A percentile compares a stretch with the other conserved stretches of the same genome.
phyloP scores from a whole-genome alignment of 2,113 vertebrate genomes.

The Hippocampus abdominalis region DNA sequence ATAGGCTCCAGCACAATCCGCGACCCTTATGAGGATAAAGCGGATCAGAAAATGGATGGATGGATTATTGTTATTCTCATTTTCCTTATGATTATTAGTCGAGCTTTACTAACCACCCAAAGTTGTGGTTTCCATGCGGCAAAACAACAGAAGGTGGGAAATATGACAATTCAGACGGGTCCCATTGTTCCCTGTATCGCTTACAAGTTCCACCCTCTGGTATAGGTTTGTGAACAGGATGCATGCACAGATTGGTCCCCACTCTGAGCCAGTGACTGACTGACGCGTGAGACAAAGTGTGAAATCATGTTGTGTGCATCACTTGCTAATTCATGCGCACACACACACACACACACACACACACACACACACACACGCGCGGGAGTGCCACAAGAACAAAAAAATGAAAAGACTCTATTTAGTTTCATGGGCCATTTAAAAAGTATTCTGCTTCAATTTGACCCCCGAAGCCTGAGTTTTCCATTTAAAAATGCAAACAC shows the following conservation, averaged over 20 bases:
- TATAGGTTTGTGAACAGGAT: constrained; percentile 49
- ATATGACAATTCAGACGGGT: constrained; percentile 12
- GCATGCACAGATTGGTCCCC: constrained; percentile 49
- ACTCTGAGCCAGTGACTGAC: constrained; percentile 29
- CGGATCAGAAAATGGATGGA: too few relatives aligned
- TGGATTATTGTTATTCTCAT: too few relatives aligned
- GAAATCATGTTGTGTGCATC: constrained; percentile 45
- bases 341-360: constrained; percentile 4
- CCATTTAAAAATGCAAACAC: background rate
- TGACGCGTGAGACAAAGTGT: constrained; percentile 59
- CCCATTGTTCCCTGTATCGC: constrained; percentile 21
- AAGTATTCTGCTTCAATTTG: background rate
- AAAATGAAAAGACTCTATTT: background rate
- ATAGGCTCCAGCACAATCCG: too few relatives aligned
- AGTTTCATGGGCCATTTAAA: background rate
- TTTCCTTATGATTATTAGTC: too few relatives aligned
- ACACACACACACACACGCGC: too few relatives aligned
- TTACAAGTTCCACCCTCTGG: constrained; percentile 28
- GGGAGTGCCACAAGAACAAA: background rate
- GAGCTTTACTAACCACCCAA: too few relatives aligned
- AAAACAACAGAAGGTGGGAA: constrained; percentile 13
- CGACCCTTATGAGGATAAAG: too few relatives aligned
- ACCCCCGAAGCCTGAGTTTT: background rate
- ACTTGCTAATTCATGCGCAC: constrained; percentile 37
- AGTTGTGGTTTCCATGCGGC: background rate